Conservation (phyloP, 2,797 vertebrate genomes). For the Pyrocephalus nanus region DNA sequence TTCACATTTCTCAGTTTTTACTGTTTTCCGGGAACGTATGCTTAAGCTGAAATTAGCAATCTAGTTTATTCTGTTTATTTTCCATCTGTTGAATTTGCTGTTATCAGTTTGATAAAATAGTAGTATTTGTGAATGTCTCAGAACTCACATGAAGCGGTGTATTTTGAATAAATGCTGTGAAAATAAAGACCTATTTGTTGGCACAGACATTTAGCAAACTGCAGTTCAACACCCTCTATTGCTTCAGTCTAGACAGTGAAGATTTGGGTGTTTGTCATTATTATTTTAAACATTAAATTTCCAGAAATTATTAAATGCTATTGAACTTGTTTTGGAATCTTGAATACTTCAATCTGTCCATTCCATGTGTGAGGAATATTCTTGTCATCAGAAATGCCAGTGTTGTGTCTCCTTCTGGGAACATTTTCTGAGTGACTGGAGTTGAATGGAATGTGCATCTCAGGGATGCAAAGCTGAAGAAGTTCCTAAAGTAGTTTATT, state of each 20-base stretch:
- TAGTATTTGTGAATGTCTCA: not conserved
- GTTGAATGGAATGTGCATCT: not conserved
- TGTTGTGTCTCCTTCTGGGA: slow-evolving; percentile 8
- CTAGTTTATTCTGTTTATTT: slow-evolving; percentile 14
- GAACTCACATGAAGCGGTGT: not conserved
- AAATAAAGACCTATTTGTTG: slow-evolving; percentile 9
- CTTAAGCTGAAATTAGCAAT: not conserved
- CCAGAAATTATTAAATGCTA: not conserved
- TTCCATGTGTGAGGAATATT: not conserved
- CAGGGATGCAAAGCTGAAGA: not conserved
- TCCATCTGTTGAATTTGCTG: slow-evolving; percentile 27
- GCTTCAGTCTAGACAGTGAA: slow-evolving; percentile 8
- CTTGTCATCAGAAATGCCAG: not conserved
- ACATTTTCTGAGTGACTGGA: not conserved
- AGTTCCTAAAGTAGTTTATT: not conserved
- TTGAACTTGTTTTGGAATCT: not conserved
- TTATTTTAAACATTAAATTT: slow-evolving; percentile 19
- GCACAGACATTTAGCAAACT: not conserved
- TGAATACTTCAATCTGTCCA: not conserved
- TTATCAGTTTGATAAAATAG: not conserved
- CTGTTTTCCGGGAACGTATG: not conserved
- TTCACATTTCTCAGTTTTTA: not conserved
- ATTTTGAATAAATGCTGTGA: slow-evolving; percentile 10
- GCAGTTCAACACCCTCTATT: not conserved
- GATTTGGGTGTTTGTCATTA: not conserved